Percentiles rank a stretch among this genome's conserved stretches.
phyloP scores from a whole-genome alignment of 2,113 vertebrate species.

The Chinchilla lanigera region DNA sequence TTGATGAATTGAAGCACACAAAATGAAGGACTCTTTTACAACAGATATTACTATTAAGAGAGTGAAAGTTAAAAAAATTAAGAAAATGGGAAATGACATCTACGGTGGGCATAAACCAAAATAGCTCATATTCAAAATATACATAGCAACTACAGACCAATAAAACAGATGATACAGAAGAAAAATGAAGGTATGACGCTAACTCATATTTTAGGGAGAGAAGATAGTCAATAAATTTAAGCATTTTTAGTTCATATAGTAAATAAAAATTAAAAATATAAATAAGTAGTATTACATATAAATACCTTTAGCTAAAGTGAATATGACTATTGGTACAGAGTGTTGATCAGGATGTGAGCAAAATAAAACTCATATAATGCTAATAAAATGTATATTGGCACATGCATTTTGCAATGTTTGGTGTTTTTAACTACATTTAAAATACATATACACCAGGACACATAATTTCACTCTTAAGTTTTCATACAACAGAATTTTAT shows the following conservation, averaged over 20 bases:
- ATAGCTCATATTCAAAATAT: not conserved
- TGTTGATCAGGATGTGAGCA: not conserved
- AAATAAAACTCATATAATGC: not conserved
- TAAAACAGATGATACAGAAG: not conserved
- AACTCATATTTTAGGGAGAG: not conserved
- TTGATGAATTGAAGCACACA: not conserved
- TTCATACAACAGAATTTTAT: not conserved
- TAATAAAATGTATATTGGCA: not conserved
- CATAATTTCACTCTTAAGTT: not conserved
- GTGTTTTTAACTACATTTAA: not conserved
- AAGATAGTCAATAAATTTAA: not conserved
- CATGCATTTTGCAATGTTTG: not conserved
- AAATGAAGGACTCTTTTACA: not conserved
- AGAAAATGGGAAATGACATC: not conserved
- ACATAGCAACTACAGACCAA: not conserved
- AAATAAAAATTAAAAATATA: constrained; percentile 28
- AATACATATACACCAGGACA: not conserved
- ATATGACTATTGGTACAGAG: not conserved
- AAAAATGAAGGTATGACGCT: not conserved
- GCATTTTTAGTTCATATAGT: not conserved
- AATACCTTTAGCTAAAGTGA: not conserved
- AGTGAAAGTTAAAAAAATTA: not conserved
- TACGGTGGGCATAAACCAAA: not conserved
- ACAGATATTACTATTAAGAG: not conserved
- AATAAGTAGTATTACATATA: not conserved